Evolutionary conservation across 2,888 invertebrate species (phyloP).

Genomic region (Lithophane socia): DNA sequence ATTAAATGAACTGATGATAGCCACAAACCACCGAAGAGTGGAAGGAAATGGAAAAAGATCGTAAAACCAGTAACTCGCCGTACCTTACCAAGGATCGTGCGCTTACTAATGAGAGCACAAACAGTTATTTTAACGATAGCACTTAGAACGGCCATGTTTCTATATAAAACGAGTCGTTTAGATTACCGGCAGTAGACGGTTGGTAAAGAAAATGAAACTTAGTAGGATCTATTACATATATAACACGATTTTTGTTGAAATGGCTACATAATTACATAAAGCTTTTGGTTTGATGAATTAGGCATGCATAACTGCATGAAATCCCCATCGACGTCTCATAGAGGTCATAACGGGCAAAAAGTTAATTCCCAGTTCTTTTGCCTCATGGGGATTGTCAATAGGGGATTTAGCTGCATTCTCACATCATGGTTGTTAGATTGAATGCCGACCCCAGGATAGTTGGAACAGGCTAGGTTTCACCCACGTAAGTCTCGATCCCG

Average conservation of each 20-base stretch:
- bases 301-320: not conserved
- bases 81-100: conserved; percentile 41
- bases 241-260: not conserved
- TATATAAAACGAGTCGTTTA: conserved; percentile 49
- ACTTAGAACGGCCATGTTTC: conserved; percentile 47
- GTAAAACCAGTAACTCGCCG: conserved; percentile 45
- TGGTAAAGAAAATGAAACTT: not conserved
- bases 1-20: conserved; percentile 53
- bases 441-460: not conserved
- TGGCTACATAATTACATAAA: not conserved
- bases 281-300: not conserved
- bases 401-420: not conserved
- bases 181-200: conserved; percentile 12
- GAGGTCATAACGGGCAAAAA: too few relatives aligned
- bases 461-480: not conserved
- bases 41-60: conserved; percentile 44
- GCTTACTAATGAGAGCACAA: conserved; percentile 53
- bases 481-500: too few relatives aligned
- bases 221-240: not conserved
- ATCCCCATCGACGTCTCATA: too few relatives aligned
- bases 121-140: conserved; percentile 58
- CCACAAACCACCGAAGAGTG: conserved; percentile 37
- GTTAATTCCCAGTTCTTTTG: too few relatives aligned
- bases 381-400: too few relatives aligned
- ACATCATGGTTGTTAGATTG: not conserved